Evolutionary conservation across 2,888 invertebrate species (phyloP).

Genomic region (Notodonta dromedarius): DNA sequence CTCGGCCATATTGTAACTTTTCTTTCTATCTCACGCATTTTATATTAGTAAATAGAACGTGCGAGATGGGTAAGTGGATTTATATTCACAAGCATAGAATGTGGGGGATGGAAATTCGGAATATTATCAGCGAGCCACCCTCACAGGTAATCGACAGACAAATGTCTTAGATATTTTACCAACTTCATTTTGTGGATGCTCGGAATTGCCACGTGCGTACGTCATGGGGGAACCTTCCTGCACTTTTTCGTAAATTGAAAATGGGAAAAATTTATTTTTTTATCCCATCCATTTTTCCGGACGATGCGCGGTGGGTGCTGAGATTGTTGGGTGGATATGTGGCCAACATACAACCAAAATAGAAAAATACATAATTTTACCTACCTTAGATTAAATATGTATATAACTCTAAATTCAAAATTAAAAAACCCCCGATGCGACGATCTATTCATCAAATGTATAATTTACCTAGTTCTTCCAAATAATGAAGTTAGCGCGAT

Average conservation of each 20-base stretch:
- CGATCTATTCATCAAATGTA: too few relatives aligned
- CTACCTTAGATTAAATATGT: too few relatives aligned
- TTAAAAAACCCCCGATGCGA: too few relatives aligned
- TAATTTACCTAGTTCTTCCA: too few relatives aligned
- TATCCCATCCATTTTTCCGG: conserved; percentile 5
- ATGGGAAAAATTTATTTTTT: conserved; percentile 29
- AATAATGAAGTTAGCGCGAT: too few relatives aligned
- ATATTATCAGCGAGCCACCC: conserved; percentile 70
- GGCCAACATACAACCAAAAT: conserved; percentile 8
- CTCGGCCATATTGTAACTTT: background rate
- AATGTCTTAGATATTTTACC: conserved; percentile 81
- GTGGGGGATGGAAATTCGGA: conserved; percentile 68
- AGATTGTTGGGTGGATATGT: background rate
- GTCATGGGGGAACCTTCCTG: conserved; percentile 37
- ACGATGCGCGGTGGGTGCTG: background rate
- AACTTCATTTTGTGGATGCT: conserved; percentile 76
- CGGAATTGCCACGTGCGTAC: conserved; percentile 36
- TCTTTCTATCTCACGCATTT: conserved; percentile 14
- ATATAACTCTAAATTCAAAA: too few relatives aligned
- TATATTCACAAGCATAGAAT: conserved; percentile 74
- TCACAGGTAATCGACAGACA: conserved; percentile 82
- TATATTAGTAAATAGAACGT: conserved; percentile 52
- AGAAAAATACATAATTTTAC: too few relatives aligned
- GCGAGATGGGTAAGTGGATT: conserved; percentile 61
- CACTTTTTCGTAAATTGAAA: conserved; percentile 33